Conservation (phyloP, 1,140 invertebrate genomes). For the Pectinophora gossypiella region DNA sequence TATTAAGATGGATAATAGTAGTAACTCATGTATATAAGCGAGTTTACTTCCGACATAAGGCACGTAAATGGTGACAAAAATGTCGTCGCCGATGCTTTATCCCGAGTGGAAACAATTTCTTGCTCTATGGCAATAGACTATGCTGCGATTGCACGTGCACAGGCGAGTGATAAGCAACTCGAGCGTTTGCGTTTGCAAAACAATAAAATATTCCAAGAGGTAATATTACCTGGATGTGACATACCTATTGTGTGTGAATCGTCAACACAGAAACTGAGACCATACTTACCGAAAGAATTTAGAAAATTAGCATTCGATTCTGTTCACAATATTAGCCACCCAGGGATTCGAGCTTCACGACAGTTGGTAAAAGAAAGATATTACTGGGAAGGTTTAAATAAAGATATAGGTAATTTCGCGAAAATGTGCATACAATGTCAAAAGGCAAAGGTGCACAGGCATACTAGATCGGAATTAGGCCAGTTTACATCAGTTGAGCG, state of each 20-base stretch:
- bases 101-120: background rate
- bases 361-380: constrained; percentile 20
- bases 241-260: background rate
- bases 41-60: background rate
- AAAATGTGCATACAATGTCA: constrained; percentile 26
- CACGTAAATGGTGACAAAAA: constrained; percentile 6
- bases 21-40: constrained; percentile 5
- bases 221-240: background rate
- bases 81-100: background rate
- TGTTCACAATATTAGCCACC: constrained; percentile 26
- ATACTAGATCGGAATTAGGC: constrained; percentile 6
- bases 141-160: background rate
- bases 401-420: constrained; percentile 16
- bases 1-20: background rate
- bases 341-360: constrained; percentile 17
- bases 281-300: too few relatives aligned
- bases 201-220: background rate
- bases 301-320: background rate
- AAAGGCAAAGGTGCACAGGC: constrained; percentile 19
- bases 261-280: background rate
- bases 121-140: background rate
- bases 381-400: constrained; percentile 32
- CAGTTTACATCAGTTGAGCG: constrained; percentile 2
- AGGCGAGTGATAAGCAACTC: background rate
- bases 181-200: background rate